Evolutionary conservation across 2,888 invertebrate genomes (phyloP), one percentile per base, ranked within the genome.

Genomic region (Oxyteleia sp.): DNA sequence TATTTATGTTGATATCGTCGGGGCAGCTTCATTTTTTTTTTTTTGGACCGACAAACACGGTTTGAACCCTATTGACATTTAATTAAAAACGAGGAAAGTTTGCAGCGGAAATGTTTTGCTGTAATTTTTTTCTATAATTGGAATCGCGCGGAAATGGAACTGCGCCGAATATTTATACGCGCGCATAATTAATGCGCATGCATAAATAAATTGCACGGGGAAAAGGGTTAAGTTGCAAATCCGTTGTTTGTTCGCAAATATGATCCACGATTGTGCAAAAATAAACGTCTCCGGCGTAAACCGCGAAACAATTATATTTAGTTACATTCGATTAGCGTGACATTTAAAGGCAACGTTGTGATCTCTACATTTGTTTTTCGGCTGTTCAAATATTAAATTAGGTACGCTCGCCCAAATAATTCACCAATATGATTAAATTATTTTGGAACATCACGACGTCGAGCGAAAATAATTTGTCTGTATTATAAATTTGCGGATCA

Each of bases 11-110:
- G 29, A 32, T 35, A 41, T 26, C 10, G 32, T 16, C 15, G 23
- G 18, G 35, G 13, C 13, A n/a, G n/a, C n/a, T n/a, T n/a, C n/a
- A 13, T 23, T 61, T 69, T 74, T 55, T 66, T 72, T 71, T 74
- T 74, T 68, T 35, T 74, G 35, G 4, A 75, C 63, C 35, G 4
- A 45, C 13, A 63, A 71, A 75, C 64, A 63, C 32, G 20, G 41
- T 75, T 71, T 57, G 26, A 57, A 69, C 69, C 47, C 69, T 64
- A 71, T 78, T 79, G 79, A 79, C 61, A 83, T 74, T 69, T 79
- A 74, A 74, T 78, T 83, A 79, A 74, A 68, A 83, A 64, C 68
- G 13, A 35, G 47, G 16, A 72, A 61, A 76, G 43, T 66, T 72
- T 63, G 45, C 23, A 63, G 75, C 63, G 55, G 7, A 61, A 43